A percentile compares a stretch with the other conserved stretches of the same genome.
phyloP scores from a whole-genome alignment of 1,140 invertebrate genomes.

The Brachionus paranguensis region DNA sequence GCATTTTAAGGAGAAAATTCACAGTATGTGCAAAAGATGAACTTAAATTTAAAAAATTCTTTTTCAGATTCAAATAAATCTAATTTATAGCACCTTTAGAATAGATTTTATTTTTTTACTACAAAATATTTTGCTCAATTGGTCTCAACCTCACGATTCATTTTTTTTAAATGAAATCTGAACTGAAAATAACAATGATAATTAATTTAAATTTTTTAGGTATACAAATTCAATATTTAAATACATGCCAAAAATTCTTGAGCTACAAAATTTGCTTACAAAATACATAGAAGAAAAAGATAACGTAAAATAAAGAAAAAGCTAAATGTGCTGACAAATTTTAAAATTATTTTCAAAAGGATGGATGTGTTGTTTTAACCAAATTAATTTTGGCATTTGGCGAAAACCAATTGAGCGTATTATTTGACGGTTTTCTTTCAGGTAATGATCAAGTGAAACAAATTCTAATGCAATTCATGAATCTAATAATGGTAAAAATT shows the following conservation, averaged over 20 bases:
- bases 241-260: slow-evolving; percentile 29
- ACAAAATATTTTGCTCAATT: background rate
- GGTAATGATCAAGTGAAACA: slow-evolving; percentile 1
- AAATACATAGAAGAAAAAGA: slow-evolving; percentile 35
- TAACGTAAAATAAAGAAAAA: background rate
- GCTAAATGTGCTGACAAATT: background rate
- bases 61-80: too few species aligned
- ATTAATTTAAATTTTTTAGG: background rate
- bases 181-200: too few species aligned
- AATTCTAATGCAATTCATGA: slow-evolving; percentile 21
- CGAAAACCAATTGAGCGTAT: slow-evolving; percentile 13
- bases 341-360: background rate
- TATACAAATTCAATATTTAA: slow-evolving; percentile 31
- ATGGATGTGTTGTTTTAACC: slow-evolving; percentile 23
- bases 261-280: background rate
- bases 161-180: background rate
- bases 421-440: slow-evolving; percentile 23
- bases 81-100: too few species aligned
- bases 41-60: too few species aligned
- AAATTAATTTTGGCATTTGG: slow-evolving; percentile 33
- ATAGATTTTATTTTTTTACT: too few species aligned
- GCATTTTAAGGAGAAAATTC: too few species aligned
- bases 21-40: too few species aligned
- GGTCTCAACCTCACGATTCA: background rate
- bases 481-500: slow-evolving; percentile 25